Conservation (phyloP, 2,888 invertebrate genomes). For the Carcina quercana region DNA sequence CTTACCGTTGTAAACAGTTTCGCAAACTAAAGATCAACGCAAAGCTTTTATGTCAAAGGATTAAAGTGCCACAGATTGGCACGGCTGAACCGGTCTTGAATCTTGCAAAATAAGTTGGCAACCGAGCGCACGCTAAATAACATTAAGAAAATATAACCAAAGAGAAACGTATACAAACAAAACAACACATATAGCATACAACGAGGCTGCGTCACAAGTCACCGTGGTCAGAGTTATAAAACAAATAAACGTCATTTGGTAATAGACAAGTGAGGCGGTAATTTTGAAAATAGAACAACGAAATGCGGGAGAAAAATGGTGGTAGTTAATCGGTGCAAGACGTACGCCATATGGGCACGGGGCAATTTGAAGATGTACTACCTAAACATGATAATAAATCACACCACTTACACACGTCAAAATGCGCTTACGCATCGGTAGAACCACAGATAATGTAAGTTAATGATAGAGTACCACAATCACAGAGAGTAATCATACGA, state of each 20-base stretch:
- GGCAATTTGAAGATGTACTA: slow-evolving; percentile 28
- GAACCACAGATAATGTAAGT: slow-evolving; percentile 46
- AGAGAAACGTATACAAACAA: too few relatives aligned
- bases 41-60: too few relatives aligned
- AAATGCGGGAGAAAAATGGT: slow-evolving; percentile 22
- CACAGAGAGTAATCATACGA: slow-evolving; percentile 52
- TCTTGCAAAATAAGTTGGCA: too few relatives aligned
- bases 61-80: too few relatives aligned
- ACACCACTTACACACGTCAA: slow-evolving; percentile 54
- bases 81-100: too few relatives aligned
- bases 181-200: too few relatives aligned
- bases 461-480: slow-evolving; percentile 52
- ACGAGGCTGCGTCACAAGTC: slow-evolving; percentile 20
- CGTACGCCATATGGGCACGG: slow-evolving; percentile 31
- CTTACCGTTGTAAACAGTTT: too few relatives aligned
- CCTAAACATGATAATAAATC: slow-evolving; percentile 47
- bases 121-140: too few relatives aligned
- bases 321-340: slow-evolving; percentile 26
- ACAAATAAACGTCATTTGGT: slow-evolving; percentile 9
- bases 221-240: slow-evolving; percentile 5
- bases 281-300: slow-evolving; percentile 22
- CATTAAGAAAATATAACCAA: too few relatives aligned
- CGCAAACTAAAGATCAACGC: too few relatives aligned
- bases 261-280: slow-evolving; percentile 13
- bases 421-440: slow-evolving; percentile 48